Conservation (phyloP, 2,113 vertebrate species). For the Pimephales promelas region DNA sequence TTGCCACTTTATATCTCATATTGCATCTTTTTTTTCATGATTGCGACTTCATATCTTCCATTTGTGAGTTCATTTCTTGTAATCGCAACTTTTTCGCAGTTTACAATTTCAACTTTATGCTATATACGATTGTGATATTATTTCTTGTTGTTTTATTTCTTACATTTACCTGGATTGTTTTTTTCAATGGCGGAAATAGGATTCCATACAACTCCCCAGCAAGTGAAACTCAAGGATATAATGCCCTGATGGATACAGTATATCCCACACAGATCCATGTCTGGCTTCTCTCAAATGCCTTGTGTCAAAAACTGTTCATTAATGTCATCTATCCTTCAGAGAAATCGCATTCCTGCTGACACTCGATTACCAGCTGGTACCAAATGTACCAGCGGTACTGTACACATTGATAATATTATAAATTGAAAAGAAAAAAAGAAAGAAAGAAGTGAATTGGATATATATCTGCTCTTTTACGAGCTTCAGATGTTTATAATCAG, state of each 20-base stretch:
- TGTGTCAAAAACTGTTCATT: conserved; percentile 32
- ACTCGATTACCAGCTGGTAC: conserved; percentile 48
- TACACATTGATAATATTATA: conserved; percentile 20
- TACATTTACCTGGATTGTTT: not conserved
- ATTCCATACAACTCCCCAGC: conserved; percentile 36
- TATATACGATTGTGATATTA: not conserved
- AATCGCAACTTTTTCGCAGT: not conserved
- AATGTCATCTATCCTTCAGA: not conserved
- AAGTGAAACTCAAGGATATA: conserved; percentile 55
- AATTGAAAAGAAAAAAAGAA: conserved; percentile 3
- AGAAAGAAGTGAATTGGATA: conserved; percentile 3
- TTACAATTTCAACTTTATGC: not conserved
- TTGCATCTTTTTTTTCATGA: not conserved
- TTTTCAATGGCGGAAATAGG: not conserved
- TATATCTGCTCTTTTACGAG: conserved; percentile 34
- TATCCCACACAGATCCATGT: conserved; percentile 39
- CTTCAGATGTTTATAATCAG: conserved; percentile 44
- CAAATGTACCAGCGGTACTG: conserved; percentile 11
- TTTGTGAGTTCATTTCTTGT: not conserved
- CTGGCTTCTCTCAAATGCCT: conserved; percentile 44
- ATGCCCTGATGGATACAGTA: conserved; percentile 30
- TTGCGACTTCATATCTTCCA: not conserved
- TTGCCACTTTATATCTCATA: not conserved
- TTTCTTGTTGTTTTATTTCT: not conserved
- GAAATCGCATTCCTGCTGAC: conserved; percentile 44